These are phyloP conservation scores for Echeneis naucrates DNA, from an alignment of 2,797 vertebrate species.

Conservation along the genomic window DNA sequence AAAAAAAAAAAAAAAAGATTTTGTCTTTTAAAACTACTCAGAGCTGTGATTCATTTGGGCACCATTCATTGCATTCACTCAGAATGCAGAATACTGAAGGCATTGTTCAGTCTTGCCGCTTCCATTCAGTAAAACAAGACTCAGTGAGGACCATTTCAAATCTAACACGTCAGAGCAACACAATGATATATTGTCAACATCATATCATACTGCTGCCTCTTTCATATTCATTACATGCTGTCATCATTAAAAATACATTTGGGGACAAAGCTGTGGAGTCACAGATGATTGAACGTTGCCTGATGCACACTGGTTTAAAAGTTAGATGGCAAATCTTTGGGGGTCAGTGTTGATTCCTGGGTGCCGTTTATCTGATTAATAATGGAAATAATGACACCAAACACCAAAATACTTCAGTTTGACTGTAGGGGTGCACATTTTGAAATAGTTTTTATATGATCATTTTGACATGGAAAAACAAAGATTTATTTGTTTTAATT, in stretches of 20 bases:
- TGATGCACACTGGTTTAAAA: background rate
- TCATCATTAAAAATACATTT: constrained; percentile 4
- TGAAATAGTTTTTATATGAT: no score
- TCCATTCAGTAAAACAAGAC: constrained; percentile 23
- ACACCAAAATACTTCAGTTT: background rate
- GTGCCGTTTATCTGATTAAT: constrained; percentile 17
- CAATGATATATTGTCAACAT: background rate
- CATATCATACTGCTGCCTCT: background rate
- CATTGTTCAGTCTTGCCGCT: constrained; percentile 45
- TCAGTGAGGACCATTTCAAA: constrained; percentile 14
- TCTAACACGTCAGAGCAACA: background rate
- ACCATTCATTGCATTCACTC: constrained; percentile 44
- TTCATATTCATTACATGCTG: background rate
- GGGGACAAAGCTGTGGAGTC: constrained; percentile 1
- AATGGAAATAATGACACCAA: background rate
- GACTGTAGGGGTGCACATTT: background rate
- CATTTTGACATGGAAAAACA: background rate
- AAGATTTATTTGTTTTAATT: no score
- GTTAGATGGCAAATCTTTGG: constrained; percentile 1
- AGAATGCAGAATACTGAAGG: constrained; percentile 49
- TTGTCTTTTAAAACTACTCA: constrained; percentile 29
- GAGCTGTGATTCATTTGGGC: constrained; percentile 52
- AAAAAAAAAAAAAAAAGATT: background rate
- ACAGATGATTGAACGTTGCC: background rate
- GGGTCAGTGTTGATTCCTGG: background rate